Evolutionary conservation across 2,888 invertebrate species (phyloP).

Genomic region (Ophraella communa): DNA sequence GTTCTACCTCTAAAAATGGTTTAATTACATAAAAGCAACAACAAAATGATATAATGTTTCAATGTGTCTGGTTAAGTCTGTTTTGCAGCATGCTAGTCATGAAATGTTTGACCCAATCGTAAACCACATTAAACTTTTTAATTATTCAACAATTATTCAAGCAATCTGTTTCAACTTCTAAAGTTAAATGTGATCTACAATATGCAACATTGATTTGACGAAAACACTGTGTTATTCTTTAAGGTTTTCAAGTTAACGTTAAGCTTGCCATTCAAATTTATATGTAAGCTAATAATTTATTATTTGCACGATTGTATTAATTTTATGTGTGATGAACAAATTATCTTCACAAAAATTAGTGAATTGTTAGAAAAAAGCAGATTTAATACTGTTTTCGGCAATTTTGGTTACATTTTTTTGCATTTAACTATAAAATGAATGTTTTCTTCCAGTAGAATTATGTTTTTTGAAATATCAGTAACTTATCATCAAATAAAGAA

Average conservation of each 20-base stretch:
- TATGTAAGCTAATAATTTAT: too few relatives aligned
- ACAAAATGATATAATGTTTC: slow-evolving; percentile 49
- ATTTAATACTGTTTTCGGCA: too few relatives aligned
- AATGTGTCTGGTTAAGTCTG: slow-evolving; percentile 62
- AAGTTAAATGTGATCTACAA: background rate
- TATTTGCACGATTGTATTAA: too few relatives aligned
- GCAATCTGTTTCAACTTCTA: background rate
- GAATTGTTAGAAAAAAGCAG: too few relatives aligned
- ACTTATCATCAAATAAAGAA: too few relatives aligned
- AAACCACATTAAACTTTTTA: slow-evolving; percentile 14
- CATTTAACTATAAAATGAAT: too few relatives aligned
- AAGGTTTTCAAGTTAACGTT: too few relatives aligned
- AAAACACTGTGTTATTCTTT: background rate
- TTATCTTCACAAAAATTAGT: too few relatives aligned
- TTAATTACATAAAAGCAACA: slow-evolving; percentile 21
- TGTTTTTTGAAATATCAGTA: too few relatives aligned
- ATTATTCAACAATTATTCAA: background rate
- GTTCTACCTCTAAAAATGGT: background rate
- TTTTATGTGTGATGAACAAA: too few relatives aligned
- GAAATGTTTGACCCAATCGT: slow-evolving; percentile 15
- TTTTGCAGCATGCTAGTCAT: slow-evolving; percentile 59
- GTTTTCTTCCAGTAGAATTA: too few relatives aligned
- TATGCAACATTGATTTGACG: background rate
- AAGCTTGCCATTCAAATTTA: background rate
- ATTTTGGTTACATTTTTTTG: too few relatives aligned